These are phyloP conservation scores for Oreochromis mossambicus DNA, from an alignment of 2,797 vertebrate species.

Conservation along the genomic window DNA sequence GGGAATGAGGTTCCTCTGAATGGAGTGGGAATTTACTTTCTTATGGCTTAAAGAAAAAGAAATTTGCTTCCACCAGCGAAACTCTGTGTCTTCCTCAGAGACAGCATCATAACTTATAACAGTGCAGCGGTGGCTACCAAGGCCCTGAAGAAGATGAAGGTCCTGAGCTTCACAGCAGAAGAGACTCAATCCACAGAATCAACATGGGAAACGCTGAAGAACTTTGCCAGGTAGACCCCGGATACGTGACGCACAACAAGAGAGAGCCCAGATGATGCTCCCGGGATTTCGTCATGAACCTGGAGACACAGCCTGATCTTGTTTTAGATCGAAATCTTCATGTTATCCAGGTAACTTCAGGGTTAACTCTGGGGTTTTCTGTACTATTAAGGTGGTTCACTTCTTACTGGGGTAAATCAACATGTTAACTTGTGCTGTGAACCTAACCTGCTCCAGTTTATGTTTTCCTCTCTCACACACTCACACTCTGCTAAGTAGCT, in stretches of 20 bases:
- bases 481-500: background rate
- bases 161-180: background rate
- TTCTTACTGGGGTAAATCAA: background rate
- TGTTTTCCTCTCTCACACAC: background rate
- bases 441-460: background rate
- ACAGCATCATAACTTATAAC: background rate
- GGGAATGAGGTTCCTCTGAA: background rate
- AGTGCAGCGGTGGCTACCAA: background rate
- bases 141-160: background rate
- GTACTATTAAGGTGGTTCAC: background rate
- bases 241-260: background rate
- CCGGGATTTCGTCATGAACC: background rate
- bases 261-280: background rate
- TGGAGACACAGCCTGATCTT: background rate
- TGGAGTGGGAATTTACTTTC: background rate
- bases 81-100: background rate
- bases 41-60: background rate
- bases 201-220: background rate
- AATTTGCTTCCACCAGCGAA: background rate
- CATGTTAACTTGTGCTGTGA: background rate
- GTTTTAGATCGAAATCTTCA: background rate
- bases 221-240: background rate
- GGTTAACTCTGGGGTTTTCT: background rate
- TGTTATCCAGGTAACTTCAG: background rate
- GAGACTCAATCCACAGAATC: background rate